A percentile compares a stretch with the other conserved stretches of the same genome.
These are phyloP conservation scores for Oryzias javanicus DNA, from an alignment of 2,113 vertebrate species.

Conservation along the genomic window DNA sequence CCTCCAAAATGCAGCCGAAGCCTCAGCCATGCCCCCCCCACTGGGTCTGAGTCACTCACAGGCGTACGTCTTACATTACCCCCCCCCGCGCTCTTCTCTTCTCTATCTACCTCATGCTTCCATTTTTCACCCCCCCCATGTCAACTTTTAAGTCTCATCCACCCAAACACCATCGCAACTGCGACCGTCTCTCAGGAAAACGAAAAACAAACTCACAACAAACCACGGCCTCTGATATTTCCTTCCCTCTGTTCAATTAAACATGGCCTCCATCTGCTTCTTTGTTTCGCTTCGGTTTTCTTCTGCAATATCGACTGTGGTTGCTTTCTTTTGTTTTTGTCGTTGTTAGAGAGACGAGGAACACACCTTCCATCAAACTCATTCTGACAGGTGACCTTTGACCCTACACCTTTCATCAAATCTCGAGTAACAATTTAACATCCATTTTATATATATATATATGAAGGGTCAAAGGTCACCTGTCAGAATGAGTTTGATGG, in stretches of 20 bases:
- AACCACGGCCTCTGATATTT: constrained; percentile 70
- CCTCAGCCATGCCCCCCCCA: constrained; percentile 31
- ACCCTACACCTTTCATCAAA: too few relatives aligned
- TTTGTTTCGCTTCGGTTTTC: constrained; percentile 47
- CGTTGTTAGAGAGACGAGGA: too few relatives aligned
- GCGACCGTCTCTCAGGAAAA: constrained; percentile 64
- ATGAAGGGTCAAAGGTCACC: too few relatives aligned
- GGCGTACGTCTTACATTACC: constrained; percentile 11
- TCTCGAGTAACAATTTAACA: too few relatives aligned
- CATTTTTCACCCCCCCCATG: constrained; percentile 42
- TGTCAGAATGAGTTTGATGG: too few relatives aligned
- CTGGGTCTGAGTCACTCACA: constrained; percentile 23
- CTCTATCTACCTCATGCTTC: constrained; percentile 46
- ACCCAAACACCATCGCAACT: constrained; percentile 11
- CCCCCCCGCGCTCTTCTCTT: constrained; percentile 28
- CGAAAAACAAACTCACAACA: constrained; percentile 56
- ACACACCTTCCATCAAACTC: too few relatives aligned
- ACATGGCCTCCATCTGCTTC: constrained; percentile 76
- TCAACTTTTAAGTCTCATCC: constrained; percentile 36
- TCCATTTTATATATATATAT: too few relatives aligned
- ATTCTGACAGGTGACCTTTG: too few relatives aligned
- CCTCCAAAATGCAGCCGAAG: constrained; percentile 53
- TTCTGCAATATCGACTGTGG: constrained; percentile 67
- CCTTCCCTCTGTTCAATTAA: constrained; percentile 78
- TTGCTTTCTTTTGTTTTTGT: constrained; percentile 45